phyloP scores from a whole-genome alignment of 2,888 invertebrate genomes.

The Ophraella communa region DNA sequence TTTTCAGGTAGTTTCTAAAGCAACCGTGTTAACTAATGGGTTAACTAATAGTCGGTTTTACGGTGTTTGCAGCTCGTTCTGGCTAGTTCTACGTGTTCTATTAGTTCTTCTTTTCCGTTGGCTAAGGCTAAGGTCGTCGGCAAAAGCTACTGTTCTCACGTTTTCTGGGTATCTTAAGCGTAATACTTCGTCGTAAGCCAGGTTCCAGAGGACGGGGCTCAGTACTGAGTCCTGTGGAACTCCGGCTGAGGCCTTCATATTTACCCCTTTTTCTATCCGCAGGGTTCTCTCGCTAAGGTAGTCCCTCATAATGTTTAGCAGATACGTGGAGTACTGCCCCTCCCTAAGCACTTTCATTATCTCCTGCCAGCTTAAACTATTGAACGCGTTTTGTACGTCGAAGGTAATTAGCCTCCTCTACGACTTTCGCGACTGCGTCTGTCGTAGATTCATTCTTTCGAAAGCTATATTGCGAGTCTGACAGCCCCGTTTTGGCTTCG shows the following conservation, averaged over 20 bases:
- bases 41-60: no score
- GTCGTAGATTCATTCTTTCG: constrained; percentile 35
- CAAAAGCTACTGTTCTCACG: constrained; percentile 9
- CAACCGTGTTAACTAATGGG: no score
- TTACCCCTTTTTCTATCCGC: not conserved
- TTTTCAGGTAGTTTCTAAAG: no score
- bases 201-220: constrained; percentile 5
- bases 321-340: constrained; percentile 7
- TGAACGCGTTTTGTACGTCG: constrained; percentile 31
- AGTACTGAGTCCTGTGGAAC: constrained; percentile 10
- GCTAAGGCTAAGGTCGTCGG: constrained; percentile 22
- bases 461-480: constrained; percentile 38
- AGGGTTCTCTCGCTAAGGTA: constrained; percentile 15
- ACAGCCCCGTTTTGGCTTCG: constrained; percentile 20
- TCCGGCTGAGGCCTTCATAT: not conserved
- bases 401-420: not conserved
- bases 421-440: constrained; percentile 12
- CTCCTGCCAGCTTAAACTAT: constrained; percentile 21
- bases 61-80: no score
- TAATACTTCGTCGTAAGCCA: constrained; percentile 6
- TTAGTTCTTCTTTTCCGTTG: not conserved
- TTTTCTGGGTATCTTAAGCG: no score
- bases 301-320: constrained; percentile 5
- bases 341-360: constrained; percentile 14
- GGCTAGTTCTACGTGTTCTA: no score